Percentiles rank a stretch among this genome's conserved stretches.
phyloP scores from a whole-genome alignment of 2,888 invertebrate genomes.

The Caenorhabditis plicata region DNA sequence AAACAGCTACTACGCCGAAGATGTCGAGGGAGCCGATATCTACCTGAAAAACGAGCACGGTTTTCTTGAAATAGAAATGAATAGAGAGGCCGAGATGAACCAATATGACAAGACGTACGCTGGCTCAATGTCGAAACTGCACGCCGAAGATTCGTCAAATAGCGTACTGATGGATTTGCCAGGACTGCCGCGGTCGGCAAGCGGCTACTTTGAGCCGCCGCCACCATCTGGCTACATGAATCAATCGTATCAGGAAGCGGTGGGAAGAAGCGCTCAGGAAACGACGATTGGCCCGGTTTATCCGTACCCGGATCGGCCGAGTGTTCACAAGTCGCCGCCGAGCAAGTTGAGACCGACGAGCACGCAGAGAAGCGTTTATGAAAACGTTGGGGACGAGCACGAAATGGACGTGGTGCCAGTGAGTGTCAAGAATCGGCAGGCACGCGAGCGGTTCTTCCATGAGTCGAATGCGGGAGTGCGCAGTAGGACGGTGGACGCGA shows the following conservation, averaged over 20 bases:
- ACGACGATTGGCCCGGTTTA: conserved; percentile 8
- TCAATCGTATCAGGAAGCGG: conserved; percentile 40
- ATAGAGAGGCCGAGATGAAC: conserved; percentile 29
- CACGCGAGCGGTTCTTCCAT: conserved; percentile 8
- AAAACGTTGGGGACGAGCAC: conserved; percentile 22
- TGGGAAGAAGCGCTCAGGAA: no score
- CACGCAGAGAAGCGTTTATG: conserved; percentile 29
- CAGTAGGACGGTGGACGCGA: conserved; percentile 4
- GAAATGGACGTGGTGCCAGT: background rate
- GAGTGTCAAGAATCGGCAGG: background rate
- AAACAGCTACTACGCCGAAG: conserved; percentile 42
- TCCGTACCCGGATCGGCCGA: conserved; percentile 10
- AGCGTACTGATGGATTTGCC: conserved; percentile 17
- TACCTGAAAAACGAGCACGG: conserved; percentile 26
- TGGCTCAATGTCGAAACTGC: conserved; percentile 50
- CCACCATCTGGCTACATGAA: conserved; percentile 28
- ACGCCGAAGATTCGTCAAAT: conserved; percentile 30
- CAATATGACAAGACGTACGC: conserved; percentile 15
- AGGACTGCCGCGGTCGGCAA: conserved; percentile 48
- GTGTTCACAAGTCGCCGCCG: conserved; percentile 9
- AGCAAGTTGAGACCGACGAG: conserved; percentile 16
- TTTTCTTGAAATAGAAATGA: conserved; percentile 30
- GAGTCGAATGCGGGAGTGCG: conserved; percentile 1
- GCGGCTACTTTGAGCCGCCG: conserved; percentile 48
- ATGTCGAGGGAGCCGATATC: conserved; percentile 32